Conservation (phyloP, 1,140 invertebrate species). For the Pemphigus obesinymphae region DNA sequence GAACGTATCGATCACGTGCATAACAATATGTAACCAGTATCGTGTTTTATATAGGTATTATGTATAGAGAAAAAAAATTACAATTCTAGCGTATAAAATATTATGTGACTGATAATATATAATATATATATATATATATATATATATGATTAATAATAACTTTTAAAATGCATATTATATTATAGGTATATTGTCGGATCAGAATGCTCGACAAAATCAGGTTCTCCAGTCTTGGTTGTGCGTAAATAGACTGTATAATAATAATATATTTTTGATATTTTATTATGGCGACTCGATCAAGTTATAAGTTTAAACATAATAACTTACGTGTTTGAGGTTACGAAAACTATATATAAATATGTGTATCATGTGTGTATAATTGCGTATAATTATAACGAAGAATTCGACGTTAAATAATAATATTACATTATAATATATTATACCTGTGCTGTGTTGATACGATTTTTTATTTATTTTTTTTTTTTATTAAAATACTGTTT, state of each 20-base stretch:
- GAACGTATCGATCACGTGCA: too few species aligned
- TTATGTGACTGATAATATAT: too few species aligned
- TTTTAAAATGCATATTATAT: too few species aligned
- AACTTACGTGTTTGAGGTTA: neutral
- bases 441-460: too few species aligned
- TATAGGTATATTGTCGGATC: neutral
- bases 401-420: constrained; percentile 4
- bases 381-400: neutral
- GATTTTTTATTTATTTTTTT: too few species aligned
- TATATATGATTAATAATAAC: neutral
- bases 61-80: too few species aligned
- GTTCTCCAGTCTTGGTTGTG: neutral
- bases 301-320: neutral
- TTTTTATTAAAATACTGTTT: neutral
- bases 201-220: neutral
- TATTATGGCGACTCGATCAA: neutral
- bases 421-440: too few species aligned
- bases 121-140: neutral
- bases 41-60: too few species aligned
- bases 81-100: too few species aligned
- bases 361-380: neutral
- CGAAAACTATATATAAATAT: neutral
- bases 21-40: too few species aligned
- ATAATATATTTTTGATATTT: neutral
- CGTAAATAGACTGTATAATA: too few species aligned